Evolutionary conservation across 2,888 invertebrate species (phyloP).

Genomic region (Cordylochernes scorpioides): DNA sequence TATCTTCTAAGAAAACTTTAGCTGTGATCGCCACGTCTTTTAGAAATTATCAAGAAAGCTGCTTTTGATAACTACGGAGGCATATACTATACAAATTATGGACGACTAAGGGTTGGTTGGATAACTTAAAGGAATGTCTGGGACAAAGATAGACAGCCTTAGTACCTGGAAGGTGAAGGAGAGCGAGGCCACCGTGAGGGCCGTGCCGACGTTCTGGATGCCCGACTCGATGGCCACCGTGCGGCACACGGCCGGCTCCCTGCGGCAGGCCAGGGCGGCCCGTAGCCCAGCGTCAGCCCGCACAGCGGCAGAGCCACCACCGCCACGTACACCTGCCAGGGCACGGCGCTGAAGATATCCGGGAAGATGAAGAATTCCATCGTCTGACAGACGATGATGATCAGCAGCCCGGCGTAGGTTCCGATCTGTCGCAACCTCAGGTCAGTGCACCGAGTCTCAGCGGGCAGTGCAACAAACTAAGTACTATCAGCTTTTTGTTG

Average conservation of each 20-base stretch:
- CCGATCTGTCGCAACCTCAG: too few relatives aligned
- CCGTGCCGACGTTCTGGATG: conserved; percentile 19
- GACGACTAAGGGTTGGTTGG: too few relatives aligned
- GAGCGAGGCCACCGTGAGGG: conserved; percentile 17
- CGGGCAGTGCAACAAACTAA: too few relatives aligned
- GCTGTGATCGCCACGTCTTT: background rate
- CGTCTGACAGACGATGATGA: conserved; percentile 14
- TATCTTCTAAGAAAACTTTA: too few relatives aligned
- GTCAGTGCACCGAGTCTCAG: too few relatives aligned
- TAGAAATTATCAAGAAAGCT: background rate
- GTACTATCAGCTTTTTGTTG: too few relatives aligned
- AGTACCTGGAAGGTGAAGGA: conserved; percentile 15
- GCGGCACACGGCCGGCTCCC: conserved; percentile 13
- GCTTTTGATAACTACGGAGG: background rate
- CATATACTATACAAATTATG: too few relatives aligned
- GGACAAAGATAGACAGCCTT: too few relatives aligned
- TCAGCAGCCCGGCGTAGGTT: conserved; percentile 17
- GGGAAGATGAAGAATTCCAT: conserved; percentile 18
- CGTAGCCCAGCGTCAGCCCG: conserved; percentile 17
- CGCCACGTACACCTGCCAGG: conserved; percentile 17
- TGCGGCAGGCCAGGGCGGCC: conserved; percentile 15
- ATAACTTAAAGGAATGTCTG: background rate
- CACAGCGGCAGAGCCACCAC: conserved; percentile 16
- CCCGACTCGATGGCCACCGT: conserved; percentile 19
- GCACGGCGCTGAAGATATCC: conserved; percentile 16